A percentile compares a stretch with the other conserved stretches of the same genome.
Evolutionary conservation across 2,888 invertebrate species (phyloP).

Genomic region (Calliopum simillimum): DNA sequence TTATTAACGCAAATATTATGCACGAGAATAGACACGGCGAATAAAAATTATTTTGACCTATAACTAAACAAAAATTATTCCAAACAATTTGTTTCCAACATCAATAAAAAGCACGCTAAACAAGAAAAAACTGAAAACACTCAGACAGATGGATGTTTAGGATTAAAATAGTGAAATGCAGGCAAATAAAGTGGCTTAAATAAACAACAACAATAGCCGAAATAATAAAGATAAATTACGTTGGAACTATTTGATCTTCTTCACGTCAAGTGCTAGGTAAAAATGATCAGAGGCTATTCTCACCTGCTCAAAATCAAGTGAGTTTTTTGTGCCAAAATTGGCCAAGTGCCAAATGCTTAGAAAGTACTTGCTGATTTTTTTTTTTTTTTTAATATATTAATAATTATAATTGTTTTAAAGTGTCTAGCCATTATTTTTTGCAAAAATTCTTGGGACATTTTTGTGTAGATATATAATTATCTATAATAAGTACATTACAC

Average conservation of each 20-base stretch:
- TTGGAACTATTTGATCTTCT: slow-evolving; percentile 9
- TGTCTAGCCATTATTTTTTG: neutral
- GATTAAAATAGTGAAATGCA: neutral
- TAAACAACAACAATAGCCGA: slow-evolving; percentile 25
- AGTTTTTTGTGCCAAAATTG: neutral
- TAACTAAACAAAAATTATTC: slow-evolving; percentile 12
- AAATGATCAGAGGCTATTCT: slow-evolving; percentile 57
- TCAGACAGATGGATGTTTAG: neutral
- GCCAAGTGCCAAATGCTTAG: neutral
- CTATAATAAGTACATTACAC: no score
- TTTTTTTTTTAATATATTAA: no score
- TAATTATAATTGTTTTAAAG: neutral
- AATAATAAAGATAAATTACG: slow-evolving; percentile 39
- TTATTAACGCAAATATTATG: no score
- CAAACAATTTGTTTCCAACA: slow-evolving; percentile 5
- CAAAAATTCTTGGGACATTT: neutral
- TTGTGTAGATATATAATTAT: no score
- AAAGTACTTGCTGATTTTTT: neutral
- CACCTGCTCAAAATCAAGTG: slow-evolving; percentile 52
- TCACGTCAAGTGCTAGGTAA: neutral
- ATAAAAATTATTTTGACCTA: slow-evolving; percentile 25
- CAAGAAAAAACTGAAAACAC: neutral
- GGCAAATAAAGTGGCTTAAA: slow-evolving; percentile 11
- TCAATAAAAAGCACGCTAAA: neutral
- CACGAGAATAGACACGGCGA: neutral